phyloP scores from a whole-genome alignment of 2,888 invertebrate genomes.

The Isoperla grammatica region DNA sequence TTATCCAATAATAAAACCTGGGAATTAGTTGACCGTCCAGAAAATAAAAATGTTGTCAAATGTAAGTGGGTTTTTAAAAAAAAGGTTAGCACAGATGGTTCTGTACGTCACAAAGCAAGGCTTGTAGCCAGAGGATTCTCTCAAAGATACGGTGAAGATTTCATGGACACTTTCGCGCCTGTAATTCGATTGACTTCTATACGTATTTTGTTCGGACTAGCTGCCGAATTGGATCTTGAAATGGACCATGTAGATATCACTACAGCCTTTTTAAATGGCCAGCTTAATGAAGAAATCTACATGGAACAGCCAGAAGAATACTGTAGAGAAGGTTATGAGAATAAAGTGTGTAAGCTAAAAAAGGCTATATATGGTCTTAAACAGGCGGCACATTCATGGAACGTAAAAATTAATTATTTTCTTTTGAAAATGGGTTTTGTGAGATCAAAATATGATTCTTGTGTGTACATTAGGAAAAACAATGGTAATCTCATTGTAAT shows the following conservation, averaged over 20 bases:
- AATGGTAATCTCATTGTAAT: constrained; percentile 5
- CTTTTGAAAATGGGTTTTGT: not conserved
- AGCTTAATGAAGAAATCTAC: not conserved
- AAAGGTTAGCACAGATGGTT: constrained; percentile 6
- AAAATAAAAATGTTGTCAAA: not conserved
- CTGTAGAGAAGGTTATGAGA: not conserved
- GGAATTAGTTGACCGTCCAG: not conserved
- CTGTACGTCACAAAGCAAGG: not conserved
- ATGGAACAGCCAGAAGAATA: constrained; percentile 15
- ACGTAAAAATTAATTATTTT: not conserved
- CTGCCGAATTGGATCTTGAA: constrained; percentile 10
- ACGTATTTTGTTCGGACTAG: constrained; percentile 2
- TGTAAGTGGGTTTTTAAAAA: not conserved
- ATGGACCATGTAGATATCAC: constrained; percentile 12
- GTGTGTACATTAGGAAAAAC: not conserved
- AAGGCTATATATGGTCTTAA: constrained; percentile 17
- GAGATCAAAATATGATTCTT: constrained; percentile 14
- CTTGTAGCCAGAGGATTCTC: constrained; percentile 5
- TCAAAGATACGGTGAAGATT: constrained; percentile 1
- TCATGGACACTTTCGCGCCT: constrained; percentile 5
- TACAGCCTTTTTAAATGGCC: not conserved
- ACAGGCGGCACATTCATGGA: constrained; percentile 6
- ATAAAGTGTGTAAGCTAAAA: constrained; percentile 11
- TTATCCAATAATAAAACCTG: constrained; percentile 2
- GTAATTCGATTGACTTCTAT: not conserved